These are phyloP conservation scores for Myopa testacea DNA, from an alignment of 2,888 invertebrate species.

Conservation along the genomic window DNA sequence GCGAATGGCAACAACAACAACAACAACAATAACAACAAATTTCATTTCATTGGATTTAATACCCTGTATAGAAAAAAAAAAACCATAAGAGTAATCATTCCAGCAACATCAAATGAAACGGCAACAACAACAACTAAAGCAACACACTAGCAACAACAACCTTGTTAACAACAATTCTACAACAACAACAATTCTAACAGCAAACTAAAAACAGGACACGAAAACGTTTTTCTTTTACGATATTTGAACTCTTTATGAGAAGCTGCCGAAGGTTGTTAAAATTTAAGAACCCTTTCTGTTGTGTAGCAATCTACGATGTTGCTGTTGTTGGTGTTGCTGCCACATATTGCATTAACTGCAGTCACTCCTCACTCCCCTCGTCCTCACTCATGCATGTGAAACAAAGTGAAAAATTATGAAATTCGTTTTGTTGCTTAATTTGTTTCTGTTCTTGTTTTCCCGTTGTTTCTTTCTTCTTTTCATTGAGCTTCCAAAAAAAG, in stretches of 20 bases:
- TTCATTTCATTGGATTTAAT: too few relatives aligned
- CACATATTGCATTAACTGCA: neutral
- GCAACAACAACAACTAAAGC: neutral
- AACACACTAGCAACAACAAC: constrained; percentile 3
- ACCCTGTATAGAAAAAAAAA: neutral
- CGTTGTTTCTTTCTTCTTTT: neutral
- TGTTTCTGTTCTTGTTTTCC: neutral
- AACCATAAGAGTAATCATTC: neutral
- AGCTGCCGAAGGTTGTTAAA: neutral
- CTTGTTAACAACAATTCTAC: neutral
- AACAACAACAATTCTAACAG: neutral
- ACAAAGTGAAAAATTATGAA: too few relatives aligned
- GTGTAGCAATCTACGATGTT: too few relatives aligned
- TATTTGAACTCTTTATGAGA: neutral
- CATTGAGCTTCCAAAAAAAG: neutral
- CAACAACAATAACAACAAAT: too few relatives aligned
- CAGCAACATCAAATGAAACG: neutral
- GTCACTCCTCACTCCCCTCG: neutral
- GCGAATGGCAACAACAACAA: too few relatives aligned
- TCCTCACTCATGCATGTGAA: too few relatives aligned
- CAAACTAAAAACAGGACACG: neutral
- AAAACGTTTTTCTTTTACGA: neutral
- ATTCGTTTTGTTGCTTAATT: neutral
- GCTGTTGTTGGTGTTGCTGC: neutral
- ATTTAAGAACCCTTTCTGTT: neutral